Conservation (phyloP, 2,797 vertebrate species). For the Hipposideros larvatus region DNA sequence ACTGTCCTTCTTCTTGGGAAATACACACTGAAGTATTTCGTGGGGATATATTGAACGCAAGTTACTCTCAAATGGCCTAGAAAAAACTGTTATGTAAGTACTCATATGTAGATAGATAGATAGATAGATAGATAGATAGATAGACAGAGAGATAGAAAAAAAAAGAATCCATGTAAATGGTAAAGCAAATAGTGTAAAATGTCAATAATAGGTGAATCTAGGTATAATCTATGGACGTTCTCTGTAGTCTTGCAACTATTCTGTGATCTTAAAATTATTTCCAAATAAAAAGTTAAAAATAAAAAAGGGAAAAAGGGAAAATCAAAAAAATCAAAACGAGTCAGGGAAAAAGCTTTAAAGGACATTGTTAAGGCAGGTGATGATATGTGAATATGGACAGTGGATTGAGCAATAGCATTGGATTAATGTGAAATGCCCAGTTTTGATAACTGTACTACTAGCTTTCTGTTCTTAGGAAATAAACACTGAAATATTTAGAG, state of each 20-base stretch:
- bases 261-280: not conserved
- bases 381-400: too few species aligned
- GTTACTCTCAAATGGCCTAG: not conserved
- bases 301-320: not conserved
- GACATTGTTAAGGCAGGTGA: not conserved
- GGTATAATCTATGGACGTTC: not conserved
- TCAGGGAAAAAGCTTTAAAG: not conserved
- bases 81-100: not conserved
- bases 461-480: not conserved
- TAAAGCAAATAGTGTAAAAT: not conserved
- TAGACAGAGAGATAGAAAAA: not conserved
- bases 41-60: not conserved
- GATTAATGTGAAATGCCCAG: not conserved
- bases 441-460: not conserved
- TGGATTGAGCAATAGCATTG: not conserved
- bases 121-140: not conserved
- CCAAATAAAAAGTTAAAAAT: slow-evolving; percentile 26
- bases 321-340: not conserved
- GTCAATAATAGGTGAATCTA: not conserved
- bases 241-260: not conserved
- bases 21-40: not conserved
- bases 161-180: not conserved
- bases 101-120: not conserved
- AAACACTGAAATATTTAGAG: not conserved
- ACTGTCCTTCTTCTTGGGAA: not conserved